These are phyloP conservation scores for Melanotaenia duboulayi DNA, from an alignment of 2,113 vertebrate species.

Conservation along the genomic window DNA sequence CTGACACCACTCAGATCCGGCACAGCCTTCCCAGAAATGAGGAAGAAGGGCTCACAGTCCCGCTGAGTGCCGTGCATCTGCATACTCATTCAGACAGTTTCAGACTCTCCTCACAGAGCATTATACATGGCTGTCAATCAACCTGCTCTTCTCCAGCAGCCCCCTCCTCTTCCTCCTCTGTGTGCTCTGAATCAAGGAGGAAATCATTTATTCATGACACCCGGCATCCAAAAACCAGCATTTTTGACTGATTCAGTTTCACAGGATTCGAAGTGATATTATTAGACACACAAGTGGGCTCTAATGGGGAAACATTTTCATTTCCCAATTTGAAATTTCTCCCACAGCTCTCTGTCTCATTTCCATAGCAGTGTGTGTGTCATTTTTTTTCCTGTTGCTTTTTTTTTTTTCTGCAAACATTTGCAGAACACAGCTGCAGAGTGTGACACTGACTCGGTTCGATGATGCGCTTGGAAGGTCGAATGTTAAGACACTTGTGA, in stretches of 20 bases:
- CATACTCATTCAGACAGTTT: slow-evolving; percentile 56
- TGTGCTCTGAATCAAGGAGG: slow-evolving; percentile 55
- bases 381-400: slow-evolving; percentile 8
- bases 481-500: slow-evolving; percentile 12
- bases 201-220: slow-evolving; percentile 80
- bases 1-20: slow-evolving; percentile 29
- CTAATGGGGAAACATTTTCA: slow-evolving; percentile 62
- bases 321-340: slow-evolving; percentile 37
- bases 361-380: slow-evolving; percentile 26
- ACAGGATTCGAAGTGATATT: slow-evolving; percentile 66
- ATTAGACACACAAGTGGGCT: slow-evolving; percentile 66
- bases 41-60: slow-evolving; percentile 35
- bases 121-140: slow-evolving; percentile 70
- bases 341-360: slow-evolving; percentile 36
- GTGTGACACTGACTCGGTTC: slow-evolving; percentile 17
- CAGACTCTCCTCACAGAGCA: slow-evolving; percentile 37
- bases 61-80: slow-evolving; percentile 58
- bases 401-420: slow-evolving; percentile 45
- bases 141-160: slow-evolving; percentile 26
- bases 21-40: slow-evolving; percentile 39
- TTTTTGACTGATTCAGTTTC: slow-evolving; percentile 63
- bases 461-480: slow-evolving; percentile 22
- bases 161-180: slow-evolving; percentile 32
- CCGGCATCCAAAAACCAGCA: slow-evolving; percentile 64
- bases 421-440: slow-evolving; percentile 53